Conservation (phyloP, 2,888 invertebrate species). For the Antheraea assamensis region DNA sequence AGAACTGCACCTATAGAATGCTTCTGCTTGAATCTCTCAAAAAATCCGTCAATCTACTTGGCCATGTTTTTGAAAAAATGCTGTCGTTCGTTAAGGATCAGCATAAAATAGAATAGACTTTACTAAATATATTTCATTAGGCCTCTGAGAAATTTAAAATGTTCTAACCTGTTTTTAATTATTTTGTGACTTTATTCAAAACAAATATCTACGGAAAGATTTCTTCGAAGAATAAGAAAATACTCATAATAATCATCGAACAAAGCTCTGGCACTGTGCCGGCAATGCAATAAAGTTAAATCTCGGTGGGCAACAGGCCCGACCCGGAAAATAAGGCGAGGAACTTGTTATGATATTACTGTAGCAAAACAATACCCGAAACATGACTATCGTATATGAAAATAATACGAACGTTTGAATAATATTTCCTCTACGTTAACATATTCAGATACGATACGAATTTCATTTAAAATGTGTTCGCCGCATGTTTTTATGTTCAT, state of each 20-base stretch:
- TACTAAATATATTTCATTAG: not conserved
- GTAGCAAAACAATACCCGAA: constrained; percentile 42
- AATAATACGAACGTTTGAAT: constrained; percentile 33
- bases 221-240: constrained; percentile 49
- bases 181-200: not conserved
- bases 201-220: constrained; percentile 2
- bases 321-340: constrained; percentile 50
- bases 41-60: no score
- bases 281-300: constrained; percentile 63
- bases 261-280: constrained; percentile 63
- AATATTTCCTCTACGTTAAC: constrained; percentile 24
- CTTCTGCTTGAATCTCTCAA: no score
- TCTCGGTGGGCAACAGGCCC: constrained; percentile 58
- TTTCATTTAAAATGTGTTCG: constrained; percentile 22
- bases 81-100: no score
- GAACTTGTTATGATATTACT: constrained; percentile 47
- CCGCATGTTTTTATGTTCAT: constrained; percentile 31
- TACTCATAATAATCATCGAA: constrained; percentile 58
- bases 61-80: no score
- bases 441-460: constrained; percentile 17
- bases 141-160: not conserved
- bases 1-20: no score
- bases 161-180: constrained; percentile 19
- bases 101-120: no score
- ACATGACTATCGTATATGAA: constrained; percentile 35